Evolutionary conservation across 2,797 vertebrate genomes (phyloP).

Genomic region (Streptopelia turtur): DNA sequence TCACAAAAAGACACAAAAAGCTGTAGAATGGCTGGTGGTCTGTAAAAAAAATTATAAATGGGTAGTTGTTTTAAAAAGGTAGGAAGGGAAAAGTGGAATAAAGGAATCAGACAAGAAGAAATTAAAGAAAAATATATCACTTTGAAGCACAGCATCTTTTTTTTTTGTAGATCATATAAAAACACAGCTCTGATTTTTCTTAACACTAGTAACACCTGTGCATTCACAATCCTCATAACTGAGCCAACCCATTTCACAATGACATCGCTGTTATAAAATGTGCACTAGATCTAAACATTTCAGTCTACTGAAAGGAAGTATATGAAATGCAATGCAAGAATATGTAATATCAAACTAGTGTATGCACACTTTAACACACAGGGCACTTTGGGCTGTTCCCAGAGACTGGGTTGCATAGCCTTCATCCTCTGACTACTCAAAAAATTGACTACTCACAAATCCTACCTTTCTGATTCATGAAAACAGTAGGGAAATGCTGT

Average conservation of each 20-base stretch:
- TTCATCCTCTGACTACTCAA: neutral
- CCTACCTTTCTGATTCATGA: neutral
- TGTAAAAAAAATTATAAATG: neutral
- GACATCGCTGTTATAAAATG: neutral
- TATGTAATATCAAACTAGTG: neutral
- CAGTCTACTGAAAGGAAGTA: neutral
- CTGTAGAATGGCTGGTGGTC: neutral
- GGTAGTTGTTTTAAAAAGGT: neutral
- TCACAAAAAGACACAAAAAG: neutral
- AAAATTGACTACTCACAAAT: neutral
- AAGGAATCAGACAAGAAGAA: neutral
- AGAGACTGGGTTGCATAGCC: neutral
- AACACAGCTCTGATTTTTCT: neutral
- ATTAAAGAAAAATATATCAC: too few relatives aligned
- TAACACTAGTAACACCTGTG: neutral
- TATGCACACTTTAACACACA: neutral
- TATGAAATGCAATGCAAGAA: neutral
- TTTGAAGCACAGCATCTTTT: neutral
- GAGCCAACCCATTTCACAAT: neutral
- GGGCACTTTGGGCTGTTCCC: neutral
- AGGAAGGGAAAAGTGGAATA: neutral
- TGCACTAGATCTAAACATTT: neutral
- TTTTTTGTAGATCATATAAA: neutral
- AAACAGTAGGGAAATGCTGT: neutral
- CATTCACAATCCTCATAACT: neutral